Base-by-base conservation (phyloP, 1,140 invertebrate species). In the Melipona quadrifasciata region DNA sequence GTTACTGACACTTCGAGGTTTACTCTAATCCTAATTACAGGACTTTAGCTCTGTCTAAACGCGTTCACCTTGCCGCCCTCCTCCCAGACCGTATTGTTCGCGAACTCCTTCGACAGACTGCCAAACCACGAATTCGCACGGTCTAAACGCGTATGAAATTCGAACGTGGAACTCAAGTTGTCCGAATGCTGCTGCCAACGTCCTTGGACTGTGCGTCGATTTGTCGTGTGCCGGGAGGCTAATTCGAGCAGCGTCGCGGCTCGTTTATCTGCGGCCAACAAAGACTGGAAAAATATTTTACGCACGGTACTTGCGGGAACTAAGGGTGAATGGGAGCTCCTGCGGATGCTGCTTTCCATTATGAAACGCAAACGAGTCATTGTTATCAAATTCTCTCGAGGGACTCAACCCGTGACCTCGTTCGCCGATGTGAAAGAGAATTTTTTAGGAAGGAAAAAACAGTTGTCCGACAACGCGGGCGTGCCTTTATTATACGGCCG, bases 361-460 rank as follows among this genome's bases (percentile, higher is more conserved):
- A 55, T 21, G 74, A 19, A 34, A 76, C 58, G 51, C 72, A 65
- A 82, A 75, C 58, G 80, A 75, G 71, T 75, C 71, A 53, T 55
- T 55, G 80, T 82, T 82, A 75, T 75, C 47, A 82, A 82, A 82
- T 82, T 74, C 58, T 64, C 58, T 65, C 39, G 80, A 55, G 72
- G 17, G 47, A 68, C 2, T 57, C 39, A 47, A 47, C 19, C 34
- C 2, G 27, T 14, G 64, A 67, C 74, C 71, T 70, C 53, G 53
- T 78, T 70, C 77, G 27, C n/a, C 74, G 16, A 31, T 10, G n/a
- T 57, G 53, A 55, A 77, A 68, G 47, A 67, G 34, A 83, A 57
- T 70, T 77, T 77, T 77, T 83, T 77, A 53, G 34, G 3, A 24
- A 31, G 57, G 64, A 31, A 51, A 47, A 81, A 81, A 34, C 80